Evolutionary conservation across 2,888 invertebrate genomes (phyloP), one percentile per base, ranked within the genome.

Genomic region (Nymphalis c-album): DNA sequence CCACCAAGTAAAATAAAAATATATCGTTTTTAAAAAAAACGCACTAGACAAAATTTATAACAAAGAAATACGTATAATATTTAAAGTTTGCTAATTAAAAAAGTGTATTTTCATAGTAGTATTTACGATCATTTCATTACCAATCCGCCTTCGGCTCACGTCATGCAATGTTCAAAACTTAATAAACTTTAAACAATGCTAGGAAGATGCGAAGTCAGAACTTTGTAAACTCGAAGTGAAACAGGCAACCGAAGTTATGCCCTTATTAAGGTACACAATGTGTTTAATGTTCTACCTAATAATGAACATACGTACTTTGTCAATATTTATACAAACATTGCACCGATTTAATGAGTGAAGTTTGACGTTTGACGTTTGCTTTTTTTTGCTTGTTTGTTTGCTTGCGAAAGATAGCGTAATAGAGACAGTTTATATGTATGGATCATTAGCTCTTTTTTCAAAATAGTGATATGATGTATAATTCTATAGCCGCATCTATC

Each of bases 181-280:
- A 86, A 87, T 88, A 87, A 90, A 91, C 87, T 91, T 90, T 86
- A 87, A 89, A 91, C 88, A 91, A 88, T 87, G 86, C 84, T 79
- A 80, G 77, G 85, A 85, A 87, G 87, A 90, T 87, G 85, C 85
- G 88, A 87, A 89, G 89, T 90, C 91, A 88, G 87, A 90, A 89
- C 80, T 90, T 87, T 77, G 77, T 80, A 79, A 87, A 85, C 85
- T 85, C 79, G 74, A 81, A 83, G 84, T 84, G 84, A 83, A 88
- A 86, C 86, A 84, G 80, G 79, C 81, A 84, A 83, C 85, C 78
- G 75, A 85, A 86, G 82, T 85, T 86, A 78, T 78, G 77, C 78
- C 79, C 84, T 85, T 86, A 87, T 88, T 88, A 88, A 83, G 80
- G 85, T 84, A 83, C 82, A 87, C 82, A 86, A 83, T 85, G 82